Percentiles rank a stretch among this genome's conserved stretches.
phyloP scores from a whole-genome alignment of 1,140 invertebrate genomes.

The Aplysia californica region DNA sequence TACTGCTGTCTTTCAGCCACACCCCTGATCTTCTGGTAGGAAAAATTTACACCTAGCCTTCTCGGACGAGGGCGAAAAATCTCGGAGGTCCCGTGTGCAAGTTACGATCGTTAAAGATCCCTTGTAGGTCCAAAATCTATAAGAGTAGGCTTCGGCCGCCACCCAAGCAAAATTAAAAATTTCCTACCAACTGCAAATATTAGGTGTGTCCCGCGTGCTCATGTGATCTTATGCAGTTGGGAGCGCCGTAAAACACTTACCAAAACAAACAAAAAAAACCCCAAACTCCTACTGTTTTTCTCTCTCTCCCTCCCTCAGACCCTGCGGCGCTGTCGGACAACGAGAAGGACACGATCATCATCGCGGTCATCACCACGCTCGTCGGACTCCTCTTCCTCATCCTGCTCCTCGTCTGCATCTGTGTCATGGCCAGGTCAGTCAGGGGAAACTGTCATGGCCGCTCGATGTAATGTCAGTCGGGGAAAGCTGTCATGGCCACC shows the following conservation, averaged over 20 bases:
- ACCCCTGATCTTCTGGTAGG: no score
- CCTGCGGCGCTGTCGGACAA: not conserved
- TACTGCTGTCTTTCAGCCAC: no score
- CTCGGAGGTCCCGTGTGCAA: no score
- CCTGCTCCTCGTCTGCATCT: conserved; percentile 13
- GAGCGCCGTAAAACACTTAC: not conserved
- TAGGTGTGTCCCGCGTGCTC: not conserved
- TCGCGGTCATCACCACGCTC: conserved; percentile 14
- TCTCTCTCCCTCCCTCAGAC: not conserved
- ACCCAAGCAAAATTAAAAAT: no score
- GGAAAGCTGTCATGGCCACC: not conserved
- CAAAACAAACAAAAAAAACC: no score
- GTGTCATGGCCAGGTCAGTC: conserved; percentile 17
- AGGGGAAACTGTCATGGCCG: not conserved
- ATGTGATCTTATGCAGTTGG: not conserved
- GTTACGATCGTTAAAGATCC: no score
- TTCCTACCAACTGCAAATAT: not conserved
- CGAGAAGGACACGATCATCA: conserved; percentile 10
- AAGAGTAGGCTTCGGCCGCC: no score
- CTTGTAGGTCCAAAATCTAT: not conserved
- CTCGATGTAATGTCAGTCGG: not conserved
- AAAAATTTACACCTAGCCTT: no score
- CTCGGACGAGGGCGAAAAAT: no score
- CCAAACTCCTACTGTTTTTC: no score
- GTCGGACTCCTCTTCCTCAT: conserved; percentile 14